Evolutionary conservation across 1,140 invertebrate genomes (phyloP).

Genomic region (Archivesica marissinica): DNA sequence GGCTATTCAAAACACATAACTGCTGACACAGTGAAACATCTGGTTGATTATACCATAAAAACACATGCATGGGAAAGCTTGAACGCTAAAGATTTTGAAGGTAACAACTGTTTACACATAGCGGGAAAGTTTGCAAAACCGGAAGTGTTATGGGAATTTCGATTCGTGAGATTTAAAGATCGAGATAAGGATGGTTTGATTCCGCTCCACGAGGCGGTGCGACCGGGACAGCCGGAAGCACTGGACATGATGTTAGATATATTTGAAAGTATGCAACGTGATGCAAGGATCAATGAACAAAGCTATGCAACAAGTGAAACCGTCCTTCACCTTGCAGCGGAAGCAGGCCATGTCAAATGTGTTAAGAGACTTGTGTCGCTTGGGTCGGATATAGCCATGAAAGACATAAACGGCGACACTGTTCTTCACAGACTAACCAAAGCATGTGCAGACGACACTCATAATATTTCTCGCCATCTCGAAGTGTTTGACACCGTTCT

Average conservation of each 20-base stretch:
- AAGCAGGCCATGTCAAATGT: slow-evolving; percentile 65
- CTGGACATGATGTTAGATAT: slow-evolving; percentile 78
- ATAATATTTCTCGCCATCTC: slow-evolving; percentile 48
- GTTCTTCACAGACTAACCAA: slow-evolving; percentile 72
- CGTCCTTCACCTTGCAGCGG: slow-evolving; percentile 73
- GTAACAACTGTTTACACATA: slow-evolving; percentile 79
- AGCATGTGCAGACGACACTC: slow-evolving; percentile 49
- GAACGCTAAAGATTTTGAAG: slow-evolving; percentile 73
- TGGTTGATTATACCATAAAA: slow-evolving; percentile 78
- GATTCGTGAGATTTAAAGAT: slow-evolving; percentile 75
- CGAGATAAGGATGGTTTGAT: slow-evolving; percentile 68
- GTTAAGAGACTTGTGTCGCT: slow-evolving; percentile 66
- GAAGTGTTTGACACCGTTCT: slow-evolving; percentile 69
- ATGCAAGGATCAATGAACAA: slow-evolving; percentile 76
- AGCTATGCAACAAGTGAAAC: slow-evolving; percentile 69
- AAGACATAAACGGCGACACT: slow-evolving; percentile 73
- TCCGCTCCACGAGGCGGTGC: slow-evolving; percentile 68
- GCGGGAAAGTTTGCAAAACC: slow-evolving; percentile 76
- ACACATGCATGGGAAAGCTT: slow-evolving; percentile 77
- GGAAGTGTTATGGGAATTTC: slow-evolving; percentile 78
- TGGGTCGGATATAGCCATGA: slow-evolving; percentile 69
- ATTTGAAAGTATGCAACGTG: slow-evolving; percentile 76
- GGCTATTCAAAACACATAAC: slow-evolving; percentile 71
- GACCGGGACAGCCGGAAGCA: slow-evolving; percentile 71
- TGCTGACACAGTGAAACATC: slow-evolving; percentile 68